phyloP scores from a whole-genome alignment of 2,888 invertebrate genomes.

The Torymus texanus region DNA sequence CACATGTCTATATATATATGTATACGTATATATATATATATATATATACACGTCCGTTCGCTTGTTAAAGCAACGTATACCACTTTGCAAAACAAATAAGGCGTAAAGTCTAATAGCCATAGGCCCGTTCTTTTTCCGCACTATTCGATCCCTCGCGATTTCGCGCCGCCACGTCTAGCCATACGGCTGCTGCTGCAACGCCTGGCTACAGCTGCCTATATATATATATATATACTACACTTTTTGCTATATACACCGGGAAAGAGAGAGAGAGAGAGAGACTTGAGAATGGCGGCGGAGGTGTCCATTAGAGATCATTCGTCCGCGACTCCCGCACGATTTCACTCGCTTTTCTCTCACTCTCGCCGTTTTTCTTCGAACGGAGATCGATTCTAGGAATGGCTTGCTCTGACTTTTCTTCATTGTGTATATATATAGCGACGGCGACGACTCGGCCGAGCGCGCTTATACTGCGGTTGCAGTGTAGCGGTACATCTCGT shows the following conservation, averaged over 20 bases:
- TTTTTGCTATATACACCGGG: slow-evolving; percentile 16
- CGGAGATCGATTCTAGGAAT: slow-evolving; percentile 21
- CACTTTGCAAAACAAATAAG: slow-evolving; percentile 57
- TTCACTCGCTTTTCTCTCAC: slow-evolving; percentile 50
- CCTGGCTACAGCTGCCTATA: not conserved
- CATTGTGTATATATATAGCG: too few species aligned
- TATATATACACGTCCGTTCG: not conserved
- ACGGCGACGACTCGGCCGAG: too few species aligned
- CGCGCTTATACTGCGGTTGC: too few species aligned
- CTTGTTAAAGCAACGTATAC: slow-evolving; percentile 46
- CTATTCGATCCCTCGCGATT: slow-evolving; percentile 21
- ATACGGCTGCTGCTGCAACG: not conserved
- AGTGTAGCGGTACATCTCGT: slow-evolving; percentile 24
- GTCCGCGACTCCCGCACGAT: slow-evolving; percentile 58
- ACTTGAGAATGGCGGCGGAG: slow-evolving; percentile 10
- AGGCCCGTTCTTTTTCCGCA: slow-evolving; percentile 26
- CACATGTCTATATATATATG: too few species aligned
- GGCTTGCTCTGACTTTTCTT: slow-evolving; percentile 19
- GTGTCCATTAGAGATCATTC: slow-evolving; percentile 60
- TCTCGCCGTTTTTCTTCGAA: slow-evolving; percentile 53
- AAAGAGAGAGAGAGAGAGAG: not conserved
- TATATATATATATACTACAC: not conserved
- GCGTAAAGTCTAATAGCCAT: slow-evolving; percentile 50
- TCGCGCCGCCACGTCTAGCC: slow-evolving; percentile 14
- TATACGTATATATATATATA: too few species aligned